Evolutionary conservation across 2,888 invertebrate genomes (phyloP).

Genomic region (Eutolmus rufibarbis): DNA sequence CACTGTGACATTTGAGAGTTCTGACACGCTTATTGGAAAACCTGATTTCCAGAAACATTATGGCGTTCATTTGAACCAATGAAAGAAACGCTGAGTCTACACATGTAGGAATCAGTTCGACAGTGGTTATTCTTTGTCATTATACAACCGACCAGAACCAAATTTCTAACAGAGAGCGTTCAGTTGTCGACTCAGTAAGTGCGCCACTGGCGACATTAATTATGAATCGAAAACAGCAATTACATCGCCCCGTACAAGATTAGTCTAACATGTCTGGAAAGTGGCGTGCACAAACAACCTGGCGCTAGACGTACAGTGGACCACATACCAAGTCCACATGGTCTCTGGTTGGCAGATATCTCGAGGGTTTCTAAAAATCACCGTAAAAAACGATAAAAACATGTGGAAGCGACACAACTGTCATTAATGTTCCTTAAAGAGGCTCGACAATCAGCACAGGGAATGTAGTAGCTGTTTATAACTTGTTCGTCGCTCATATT

Average conservation of each 20-base stretch:
- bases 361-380: neutral
- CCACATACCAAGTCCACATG: conserved; percentile 20
- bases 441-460: conserved; percentile 7
- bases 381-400: neutral
- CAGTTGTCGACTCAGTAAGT: neutral
- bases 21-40: too few species aligned
- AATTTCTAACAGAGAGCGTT: neutral
- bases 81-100: neutral
- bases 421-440: conserved; percentile 33
- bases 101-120: neutral
- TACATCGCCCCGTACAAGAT: conserved; percentile 14
- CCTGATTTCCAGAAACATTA: too few species aligned
- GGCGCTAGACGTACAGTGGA: conserved; percentile 23
- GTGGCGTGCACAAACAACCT: conserved; percentile 10
- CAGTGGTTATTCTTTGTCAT: neutral
- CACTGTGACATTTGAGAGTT: too few species aligned
- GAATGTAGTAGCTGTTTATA: conserved; percentile 22
- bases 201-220: conserved; percentile 5
- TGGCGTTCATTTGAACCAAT: too few species aligned
- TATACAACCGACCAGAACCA: neutral
- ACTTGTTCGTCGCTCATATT: conserved; percentile 24
- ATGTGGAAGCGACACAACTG: conserved; percentile 21
- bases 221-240: conserved; percentile 35
- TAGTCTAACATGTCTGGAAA: neutral
- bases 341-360: neutral